Base-by-base conservation (phyloP, 2,888 invertebrate genomes). In the Trachelus troglodyta region DNA sequence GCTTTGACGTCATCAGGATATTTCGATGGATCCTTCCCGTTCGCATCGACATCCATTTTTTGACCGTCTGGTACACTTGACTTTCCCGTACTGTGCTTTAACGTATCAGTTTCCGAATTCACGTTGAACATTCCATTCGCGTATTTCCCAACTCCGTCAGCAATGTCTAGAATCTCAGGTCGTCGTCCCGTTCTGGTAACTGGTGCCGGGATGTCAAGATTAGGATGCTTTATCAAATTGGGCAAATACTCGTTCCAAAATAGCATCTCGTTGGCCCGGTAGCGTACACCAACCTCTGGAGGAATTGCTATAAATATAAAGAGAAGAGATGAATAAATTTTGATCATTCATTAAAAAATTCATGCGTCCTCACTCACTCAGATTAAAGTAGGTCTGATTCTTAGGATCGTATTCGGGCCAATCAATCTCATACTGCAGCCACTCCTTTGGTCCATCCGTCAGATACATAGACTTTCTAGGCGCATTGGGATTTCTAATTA, bases 211-310 rank as follows among this genome's bases (percentile, higher is more conserved):
- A 81, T 80, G 75, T 84, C 85, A 79, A 83, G 69, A 75, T 87
- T 88, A 1, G 93, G 91, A 84, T 92, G 93, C 83, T 92, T 93
- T 85, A 94, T 94, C 86, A 95, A 93, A 83, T 95, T 94, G 0
- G 97, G 97, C 75, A 98, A 93, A 69, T 94, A 94, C 77, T 97
- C 95, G 83, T 96, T 95, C 98, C 98, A 98, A 88, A 96, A 97
- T 74, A 94, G 94, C 87, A 97, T 95, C 87, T 96, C 95, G 81
- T 95, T 94, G 11, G 95, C 93, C 69, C 97, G 94, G 91, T 98
- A 98, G 84, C 95, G 94, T 80, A 94, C 94, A 79, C 95, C 94
- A 69, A 95, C 93, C 69, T 93, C 93, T 0, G 97, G 96, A 4
- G 97, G 96, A 82, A 96, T 95, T 79, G 95, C 98, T 96, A 92